Base-by-base conservation (phyloP, 2,797 vertebrate species). In the Acipenser oxyrinchus region DNA sequence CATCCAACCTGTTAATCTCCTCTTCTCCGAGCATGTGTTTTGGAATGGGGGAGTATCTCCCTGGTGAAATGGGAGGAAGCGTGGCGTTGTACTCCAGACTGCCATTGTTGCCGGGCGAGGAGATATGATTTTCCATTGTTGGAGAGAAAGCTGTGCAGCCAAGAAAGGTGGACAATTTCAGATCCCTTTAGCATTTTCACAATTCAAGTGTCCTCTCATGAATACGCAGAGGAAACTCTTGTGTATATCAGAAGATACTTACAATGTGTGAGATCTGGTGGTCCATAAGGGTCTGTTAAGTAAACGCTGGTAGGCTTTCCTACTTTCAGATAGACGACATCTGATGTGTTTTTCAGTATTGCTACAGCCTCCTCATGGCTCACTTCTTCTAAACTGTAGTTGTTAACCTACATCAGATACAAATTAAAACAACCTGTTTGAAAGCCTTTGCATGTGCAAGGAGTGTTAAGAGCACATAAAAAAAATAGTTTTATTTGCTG, bases 351-450 rank as follows among this genome's bases (percentile, higher is more conserved):
- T 90, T 98, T 98, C 88, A 98, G 71, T 81, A 98, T 94, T 7
- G 91, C 92, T 82, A 98, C 96, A 1, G 96, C 96, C 76, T 98
- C 96, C 83, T 97, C 95, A 37, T 98, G 96, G 55, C 93, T 96
- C 66, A 97, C 93, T 80, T 97, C 96, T 87, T 97, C 96, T 87
- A 98, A 88, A 78, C 92, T 93, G 87, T 95, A 97, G 82, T 95
- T 95, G 86, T 97, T 97, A 72, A 98, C 95, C 96, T 98, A 76
- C 66, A 71, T 67, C 61, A 65, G 66, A 53, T 15, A 10, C 52
- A 73, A 48, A 78, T 51, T 37, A 37, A 37, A 37, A 37, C 23
- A 37, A 37, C 53, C 10, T n/a, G 55, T 11, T 58, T 58, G 12
- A 58, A 58, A n/a, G 55, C 12, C 13, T 6, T 58, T 10, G 13